These are phyloP conservation scores for Prunella fulvescens DNA, from an alignment of 2,113 vertebrate species.

Conservation along the genomic window DNA sequence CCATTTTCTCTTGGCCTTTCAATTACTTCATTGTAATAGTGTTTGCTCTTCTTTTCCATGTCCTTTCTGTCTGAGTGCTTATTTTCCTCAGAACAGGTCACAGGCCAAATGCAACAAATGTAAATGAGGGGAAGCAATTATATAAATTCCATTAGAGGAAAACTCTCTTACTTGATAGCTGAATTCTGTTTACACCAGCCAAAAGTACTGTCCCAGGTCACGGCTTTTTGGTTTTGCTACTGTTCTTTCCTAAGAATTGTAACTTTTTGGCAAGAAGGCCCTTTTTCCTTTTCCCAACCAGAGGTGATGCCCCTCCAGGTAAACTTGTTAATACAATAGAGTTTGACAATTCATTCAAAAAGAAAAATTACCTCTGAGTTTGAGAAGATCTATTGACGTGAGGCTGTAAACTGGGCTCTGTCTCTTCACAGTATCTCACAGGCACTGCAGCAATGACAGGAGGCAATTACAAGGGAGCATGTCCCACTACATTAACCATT, in stretches of 20 bases:
- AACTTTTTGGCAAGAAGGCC: background rate
- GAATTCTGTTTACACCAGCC: background rate
- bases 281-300: background rate
- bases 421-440: background rate
- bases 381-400: background rate
- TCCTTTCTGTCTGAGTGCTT: background rate
- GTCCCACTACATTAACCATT: slow-evolving; percentile 29
- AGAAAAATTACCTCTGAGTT: background rate
- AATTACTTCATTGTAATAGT: background rate
- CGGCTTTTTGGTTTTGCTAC: background rate
- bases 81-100: background rate
- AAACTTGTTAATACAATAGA: background rate
- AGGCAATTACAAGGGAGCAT: background rate
- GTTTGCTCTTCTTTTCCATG: background rate
- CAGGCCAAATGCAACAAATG: background rate
- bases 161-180: background rate
- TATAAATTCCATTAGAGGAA: background rate
- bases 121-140: background rate
- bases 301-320: background rate
- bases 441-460: background rate
- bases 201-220: background rate
- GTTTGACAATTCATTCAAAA: background rate
- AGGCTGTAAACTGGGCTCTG: background rate
- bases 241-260: background rate
- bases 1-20: background rate